These are phyloP conservation scores for Plodia interpunctella DNA, from an alignment of 1,140 invertebrate genomes.

Conservation along the genomic window DNA sequence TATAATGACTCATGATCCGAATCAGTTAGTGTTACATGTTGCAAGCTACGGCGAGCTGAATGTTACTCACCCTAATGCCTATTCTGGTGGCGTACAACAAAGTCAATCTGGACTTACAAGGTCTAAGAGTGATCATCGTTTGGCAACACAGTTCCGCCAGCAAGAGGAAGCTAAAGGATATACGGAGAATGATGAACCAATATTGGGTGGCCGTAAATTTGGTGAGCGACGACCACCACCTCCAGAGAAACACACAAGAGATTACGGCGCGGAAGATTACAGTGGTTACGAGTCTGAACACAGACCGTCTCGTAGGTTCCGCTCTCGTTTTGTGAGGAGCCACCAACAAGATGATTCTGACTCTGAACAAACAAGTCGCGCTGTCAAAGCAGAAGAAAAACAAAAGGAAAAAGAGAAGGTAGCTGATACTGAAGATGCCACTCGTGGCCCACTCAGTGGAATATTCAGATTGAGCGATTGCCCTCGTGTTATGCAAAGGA, in stretches of 20 bases:
- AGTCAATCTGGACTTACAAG: conserved; percentile 86
- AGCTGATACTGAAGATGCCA: conserved; percentile 92
- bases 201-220: conserved; percentile 84
- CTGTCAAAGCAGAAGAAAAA: conserved; percentile 78
- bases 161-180: conserved; percentile 85
- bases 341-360: conserved; percentile 84
- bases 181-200: conserved; percentile 78
- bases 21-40: conserved; percentile 90
- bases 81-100: conserved; percentile 79
- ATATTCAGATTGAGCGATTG: conserved; percentile 93
- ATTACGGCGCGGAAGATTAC: conserved; percentile 78
- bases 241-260: conserved; percentile 70
- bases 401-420: conserved; percentile 87
- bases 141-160: conserved; percentile 92
- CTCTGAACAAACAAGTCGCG: conserved; percentile 75
- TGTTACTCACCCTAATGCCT: conserved; percentile 80
- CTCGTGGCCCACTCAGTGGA: conserved; percentile 91
- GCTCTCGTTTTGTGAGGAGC: conserved; percentile 84
- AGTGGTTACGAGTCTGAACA: conserved; percentile 82
- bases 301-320: conserved; percentile 81
- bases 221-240: conserved; percentile 80
- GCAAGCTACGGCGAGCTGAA: conserved; percentile 92
- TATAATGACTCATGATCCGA: conserved; percentile 91
- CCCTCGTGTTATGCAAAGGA: conserved; percentile 90
- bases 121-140: conserved; percentile 94